phyloP scores from a whole-genome alignment of 1,140 invertebrate species.

The Sesamia nonagrioides region DNA sequence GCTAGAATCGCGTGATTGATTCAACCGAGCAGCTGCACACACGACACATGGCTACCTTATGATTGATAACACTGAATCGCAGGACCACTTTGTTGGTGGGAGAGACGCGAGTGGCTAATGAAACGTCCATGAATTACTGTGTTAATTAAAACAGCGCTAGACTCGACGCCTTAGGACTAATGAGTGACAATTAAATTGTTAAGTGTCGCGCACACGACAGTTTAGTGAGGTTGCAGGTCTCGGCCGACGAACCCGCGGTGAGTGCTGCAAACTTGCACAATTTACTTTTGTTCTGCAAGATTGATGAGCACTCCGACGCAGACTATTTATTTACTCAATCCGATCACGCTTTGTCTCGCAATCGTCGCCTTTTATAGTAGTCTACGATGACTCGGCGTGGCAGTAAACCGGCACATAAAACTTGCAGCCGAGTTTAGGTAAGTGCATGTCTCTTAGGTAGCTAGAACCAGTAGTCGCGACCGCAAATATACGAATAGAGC shows the following conservation, averaged over 20 bases:
- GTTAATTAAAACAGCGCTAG: constrained; percentile 75
- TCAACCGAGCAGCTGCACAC: constrained; percentile 62
- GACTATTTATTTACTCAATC: constrained; percentile 83
- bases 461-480: constrained; percentile 31
- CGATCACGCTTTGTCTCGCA: constrained; percentile 81
- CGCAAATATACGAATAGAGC: constrained; percentile 57
- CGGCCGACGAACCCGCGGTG: constrained; percentile 73
- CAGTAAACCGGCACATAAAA: constrained; percentile 72
- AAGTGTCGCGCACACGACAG: constrained; percentile 78
- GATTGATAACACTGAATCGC: constrained; percentile 69
- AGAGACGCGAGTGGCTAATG: constrained; percentile 57
- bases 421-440: constrained; percentile 64
- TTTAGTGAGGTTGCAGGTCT: constrained; percentile 78
- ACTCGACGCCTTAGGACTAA: constrained; percentile 76
- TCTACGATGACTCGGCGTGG: constrained; percentile 65
- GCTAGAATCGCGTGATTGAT: constrained; percentile 74
- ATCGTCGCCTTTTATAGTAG: constrained; percentile 76
- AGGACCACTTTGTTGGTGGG: constrained; percentile 11
- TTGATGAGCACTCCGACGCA: constrained; percentile 79
- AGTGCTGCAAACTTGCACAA: constrained; percentile 74
- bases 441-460: constrained; percentile 38
- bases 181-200: constrained; percentile 84
- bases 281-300: constrained; percentile 77
- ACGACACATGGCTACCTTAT: constrained; percentile 51
- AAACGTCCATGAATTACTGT: constrained; percentile 69